These are phyloP conservation scores for Sebastes dallii DNA, from an alignment of 2,797 vertebrate species.

Conservation along the genomic window DNA sequence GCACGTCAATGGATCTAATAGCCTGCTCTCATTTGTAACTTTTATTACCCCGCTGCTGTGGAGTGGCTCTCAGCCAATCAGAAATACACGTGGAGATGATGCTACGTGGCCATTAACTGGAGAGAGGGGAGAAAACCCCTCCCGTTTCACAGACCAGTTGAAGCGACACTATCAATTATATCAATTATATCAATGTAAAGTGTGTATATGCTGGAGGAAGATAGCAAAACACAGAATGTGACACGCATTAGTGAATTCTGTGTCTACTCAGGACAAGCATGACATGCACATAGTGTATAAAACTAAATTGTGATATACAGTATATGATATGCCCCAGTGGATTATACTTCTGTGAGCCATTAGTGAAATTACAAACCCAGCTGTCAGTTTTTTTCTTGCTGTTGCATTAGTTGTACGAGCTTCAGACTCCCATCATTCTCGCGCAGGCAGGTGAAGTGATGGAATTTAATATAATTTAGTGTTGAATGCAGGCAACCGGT, in stretches of 20 bases:
- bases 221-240: not conserved
- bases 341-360: constrained; percentile 43
- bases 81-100: constrained; percentile 43
- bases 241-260: not conserved
- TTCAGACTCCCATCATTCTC: constrained; percentile 36
- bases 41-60: constrained; percentile 79
- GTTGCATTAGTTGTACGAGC: constrained; percentile 48
- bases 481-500: constrained; percentile 48
- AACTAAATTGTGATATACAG: constrained; percentile 22
- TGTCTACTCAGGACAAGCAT: not conserved
- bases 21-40: constrained; percentile 83
- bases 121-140: constrained; percentile 13
- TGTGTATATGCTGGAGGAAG: constrained; percentile 11
- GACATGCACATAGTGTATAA: not conserved
- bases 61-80: constrained; percentile 78
- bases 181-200: constrained; percentile 57
- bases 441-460: constrained; percentile 42
- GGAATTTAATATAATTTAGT: constrained; percentile 60
- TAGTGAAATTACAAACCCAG: constrained; percentile 51
- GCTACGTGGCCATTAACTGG: constrained; percentile 64
- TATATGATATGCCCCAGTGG: constrained; percentile 19
- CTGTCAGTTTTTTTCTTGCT: constrained; percentile 46
- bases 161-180: constrained; percentile 67
- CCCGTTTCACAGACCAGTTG: constrained; percentile 17
- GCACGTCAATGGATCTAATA: constrained; percentile 81